These are phyloP conservation scores for Drosophila kepulauana DNA, from an alignment of 1,140 invertebrate genomes.

Conservation along the genomic window DNA sequence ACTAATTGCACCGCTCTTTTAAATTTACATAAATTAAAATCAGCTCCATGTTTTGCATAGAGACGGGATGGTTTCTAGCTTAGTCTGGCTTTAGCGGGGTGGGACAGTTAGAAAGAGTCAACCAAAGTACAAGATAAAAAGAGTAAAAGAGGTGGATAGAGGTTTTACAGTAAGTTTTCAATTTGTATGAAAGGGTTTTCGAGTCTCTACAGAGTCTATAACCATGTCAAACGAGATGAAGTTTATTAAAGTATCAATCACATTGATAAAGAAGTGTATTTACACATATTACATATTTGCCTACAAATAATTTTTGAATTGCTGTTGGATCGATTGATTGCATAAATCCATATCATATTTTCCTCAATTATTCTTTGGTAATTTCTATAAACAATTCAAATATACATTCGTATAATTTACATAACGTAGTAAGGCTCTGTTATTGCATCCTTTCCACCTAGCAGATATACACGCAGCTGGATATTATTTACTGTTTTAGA, in stretches of 20 bases:
- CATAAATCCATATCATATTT: too few species aligned
- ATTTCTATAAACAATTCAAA: too few species aligned
- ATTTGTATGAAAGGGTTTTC: conserved; percentile 34
- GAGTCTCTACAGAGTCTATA: conserved; percentile 6
- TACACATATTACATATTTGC: too few species aligned
- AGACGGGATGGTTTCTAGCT: conserved; percentile 29
- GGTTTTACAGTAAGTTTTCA: conserved; percentile 14
- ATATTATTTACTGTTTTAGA: conserved; percentile 20
- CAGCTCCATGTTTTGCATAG: conserved; percentile 29
- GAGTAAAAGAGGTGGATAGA: not conserved
- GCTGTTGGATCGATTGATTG: not conserved
- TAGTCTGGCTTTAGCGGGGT: conserved; percentile 36
- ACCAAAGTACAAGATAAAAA: not conserved
- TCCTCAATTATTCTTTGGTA: too few species aligned
- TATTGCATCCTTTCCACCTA: not conserved
- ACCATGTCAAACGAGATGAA: not conserved
- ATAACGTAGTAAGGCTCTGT: not conserved
- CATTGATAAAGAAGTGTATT: not conserved
- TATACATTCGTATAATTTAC: not conserved
- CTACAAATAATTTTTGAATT: not conserved
- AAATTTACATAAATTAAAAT: conserved; percentile 68
- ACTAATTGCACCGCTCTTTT: conserved; percentile 73
- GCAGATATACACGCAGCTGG: conserved; percentile 3
- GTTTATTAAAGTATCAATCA: not conserved
- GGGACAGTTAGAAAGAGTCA: not conserved